Evolutionary conservation across 2,888 invertebrate genomes (phyloP), one percentile per base, ranked within the genome.

Genomic region (Auanema sp.): DNA sequence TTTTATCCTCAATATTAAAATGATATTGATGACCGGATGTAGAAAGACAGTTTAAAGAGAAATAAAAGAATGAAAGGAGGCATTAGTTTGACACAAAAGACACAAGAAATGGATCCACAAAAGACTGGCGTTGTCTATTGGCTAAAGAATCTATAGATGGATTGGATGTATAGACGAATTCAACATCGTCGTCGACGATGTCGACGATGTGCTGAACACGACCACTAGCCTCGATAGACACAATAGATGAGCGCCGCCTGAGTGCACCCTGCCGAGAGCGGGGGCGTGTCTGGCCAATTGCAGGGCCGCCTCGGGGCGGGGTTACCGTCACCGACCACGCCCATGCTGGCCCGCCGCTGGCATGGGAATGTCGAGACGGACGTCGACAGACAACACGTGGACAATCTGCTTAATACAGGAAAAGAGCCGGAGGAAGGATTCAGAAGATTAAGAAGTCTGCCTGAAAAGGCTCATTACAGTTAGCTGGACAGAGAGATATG

Each of bases 271-370:
- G 47, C 16, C 47, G 47, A 47, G 47, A 47, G 21, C 24, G 53
- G 33, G 33, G 53, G 40, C 58, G 58, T 44, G 58, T 43, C 59
- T 44, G 59, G 41, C 43, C 59, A 59, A 59, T 59, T 41, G 52
- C 52, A 25, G 49, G 58, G n/a, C 18, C 10, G 40, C 33, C 33
- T 33, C n/a, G 54, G 25, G 60, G 60, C 54, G 54, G 40, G 55
- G 60, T 55, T 60, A 54, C 54, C 24, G 54, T 24, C 21, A n/a
- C 18, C 52, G 16, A 2, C 11, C 21, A 14, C 24, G 24, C 11
- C 11, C 21, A 24, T 14, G 14, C n/a, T 16, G 24, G 53, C 21
- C 12, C 16, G 53, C 24, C 25, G 18, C 16, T 24, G 53, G 53
- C 52, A 24, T n/a, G 18, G 18, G 50, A 24, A 50, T 23, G 50